Evolutionary conservation across 2,888 invertebrate species (phyloP).

Genomic region (Pseudoips prasinana): DNA sequence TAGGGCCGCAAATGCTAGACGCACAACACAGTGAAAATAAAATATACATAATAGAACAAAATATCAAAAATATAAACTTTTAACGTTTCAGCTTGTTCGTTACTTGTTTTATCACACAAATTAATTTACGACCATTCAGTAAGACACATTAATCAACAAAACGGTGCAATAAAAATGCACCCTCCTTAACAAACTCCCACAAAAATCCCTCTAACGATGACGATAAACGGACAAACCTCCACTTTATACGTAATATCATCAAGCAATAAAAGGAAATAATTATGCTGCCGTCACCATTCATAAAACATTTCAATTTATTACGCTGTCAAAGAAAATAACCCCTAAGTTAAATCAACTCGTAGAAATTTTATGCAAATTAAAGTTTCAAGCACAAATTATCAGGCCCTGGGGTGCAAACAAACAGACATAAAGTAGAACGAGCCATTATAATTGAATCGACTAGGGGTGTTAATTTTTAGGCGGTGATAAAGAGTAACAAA

Average conservation of each 20-base stretch:
- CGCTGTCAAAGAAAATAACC: slow-evolving; percentile 21
- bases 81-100: no score
- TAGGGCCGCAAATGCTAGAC: no score
- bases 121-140: no score
- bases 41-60: no score
- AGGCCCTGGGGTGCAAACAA: slow-evolving; percentile 26
- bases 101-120: no score
- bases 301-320: slow-evolving; percentile 19
- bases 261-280: not conserved
- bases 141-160: no score
- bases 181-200: no score
- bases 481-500: slow-evolving; percentile 14
- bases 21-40: no score
- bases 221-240: no score
- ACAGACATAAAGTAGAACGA: slow-evolving; percentile 27
- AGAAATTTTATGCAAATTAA: slow-evolving; percentile 28
- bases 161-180: no score
- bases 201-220: no score
- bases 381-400: slow-evolving; percentile 32
- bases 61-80: no score
- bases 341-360: slow-evolving; percentile 18
- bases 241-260: not conserved
- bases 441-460: slow-evolving; percentile 34
- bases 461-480: slow-evolving; percentile 25
- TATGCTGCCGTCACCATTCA: slow-evolving; percentile 1